Evolutionary conservation across 2,888 invertebrate genomes (phyloP), one percentile per base, ranked within the genome.

Genomic region (Uloborus plumipes): DNA sequence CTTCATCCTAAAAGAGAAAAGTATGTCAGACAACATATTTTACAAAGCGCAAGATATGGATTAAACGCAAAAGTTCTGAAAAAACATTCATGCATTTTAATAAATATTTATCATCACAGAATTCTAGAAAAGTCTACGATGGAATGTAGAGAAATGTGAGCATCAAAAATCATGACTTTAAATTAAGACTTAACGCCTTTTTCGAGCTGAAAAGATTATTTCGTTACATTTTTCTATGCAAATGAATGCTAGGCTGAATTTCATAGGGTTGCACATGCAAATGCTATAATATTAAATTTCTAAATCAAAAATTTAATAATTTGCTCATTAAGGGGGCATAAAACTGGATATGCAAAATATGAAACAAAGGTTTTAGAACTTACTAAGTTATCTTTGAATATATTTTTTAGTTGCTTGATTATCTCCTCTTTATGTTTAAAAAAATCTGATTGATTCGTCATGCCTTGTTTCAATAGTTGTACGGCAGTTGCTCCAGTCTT

Each of bases 331-430:
- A 31, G n/a, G n/a, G n/a, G 2, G 31, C 31, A 31, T 31, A 31
- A 31, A 31, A 31, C 31, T 31, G 31, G 7, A 31, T 31, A 31
- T 4, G 7, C 31, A 31, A 31, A 31, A 2, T 55, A 16, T 16
- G n/a, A 31, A 18, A 50, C 14, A 18, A 13, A 73, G n/a, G 31
- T 49, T 18, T 50, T 11, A 49, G 13, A 1, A 20, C 74, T 58
- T 71, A 82, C 81, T 71, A 82, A 26, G 62, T 82, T 82, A 65
- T 50, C 67, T 49, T 82, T 75, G 50, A 82, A 82, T 39, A 74
- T 62, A 22, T 18, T 11, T 16, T 50, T 71, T 22, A 82, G 39
- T 0, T 61, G 59, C n/a, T 70, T 47, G 4, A 76, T 22, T 18
- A 82, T 71, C 15, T 76, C 66, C 7, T 20, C n/a, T 49, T 66